These are phyloP conservation scores for Drosophila falleni DNA, from an alignment of 2,888 invertebrate genomes.

Conservation along the genomic window DNA sequence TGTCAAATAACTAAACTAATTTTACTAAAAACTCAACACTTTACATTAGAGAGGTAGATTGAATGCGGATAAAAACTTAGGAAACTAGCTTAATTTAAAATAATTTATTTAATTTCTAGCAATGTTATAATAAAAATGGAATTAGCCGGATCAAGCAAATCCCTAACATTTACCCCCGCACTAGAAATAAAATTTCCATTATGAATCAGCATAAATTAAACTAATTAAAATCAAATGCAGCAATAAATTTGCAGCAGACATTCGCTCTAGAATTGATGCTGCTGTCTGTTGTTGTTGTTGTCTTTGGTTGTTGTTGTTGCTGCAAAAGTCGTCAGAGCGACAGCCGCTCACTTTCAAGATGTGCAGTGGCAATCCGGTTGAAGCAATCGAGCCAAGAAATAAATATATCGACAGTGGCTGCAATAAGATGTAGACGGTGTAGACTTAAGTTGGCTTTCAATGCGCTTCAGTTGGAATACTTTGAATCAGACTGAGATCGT, in stretches of 20 bases:
- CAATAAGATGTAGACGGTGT: slow-evolving; percentile 4
- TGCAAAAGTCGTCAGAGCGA: not conserved
- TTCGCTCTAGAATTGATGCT: slow-evolving; percentile 75
- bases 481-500: slow-evolving; percentile 25
- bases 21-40: no score
- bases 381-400: slow-evolving; percentile 37
- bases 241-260: slow-evolving; percentile 69
- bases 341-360: slow-evolving; percentile 73
- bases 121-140: not conserved
- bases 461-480: slow-evolving; percentile 67
- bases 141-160: slow-evolving; percentile 38
- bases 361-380: slow-evolving; percentile 70
- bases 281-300: slow-evolving; percentile 6
- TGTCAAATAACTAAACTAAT: no score
- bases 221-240: slow-evolving; percentile 76
- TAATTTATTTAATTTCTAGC: not conserved
- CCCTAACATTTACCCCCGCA: slow-evolving; percentile 7
- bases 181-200: slow-evolving; percentile 50
- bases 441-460: slow-evolving; percentile 55
- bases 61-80: not conserved
- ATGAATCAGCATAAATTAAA: slow-evolving; percentile 76
- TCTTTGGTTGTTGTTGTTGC: not conserved
- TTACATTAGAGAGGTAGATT: no score
- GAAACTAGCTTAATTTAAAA: not conserved
- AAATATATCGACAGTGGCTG: slow-evolving; percentile 39